phyloP scores from a whole-genome alignment of 2,113 vertebrate species.

The Solenodon paradoxus region DNA sequence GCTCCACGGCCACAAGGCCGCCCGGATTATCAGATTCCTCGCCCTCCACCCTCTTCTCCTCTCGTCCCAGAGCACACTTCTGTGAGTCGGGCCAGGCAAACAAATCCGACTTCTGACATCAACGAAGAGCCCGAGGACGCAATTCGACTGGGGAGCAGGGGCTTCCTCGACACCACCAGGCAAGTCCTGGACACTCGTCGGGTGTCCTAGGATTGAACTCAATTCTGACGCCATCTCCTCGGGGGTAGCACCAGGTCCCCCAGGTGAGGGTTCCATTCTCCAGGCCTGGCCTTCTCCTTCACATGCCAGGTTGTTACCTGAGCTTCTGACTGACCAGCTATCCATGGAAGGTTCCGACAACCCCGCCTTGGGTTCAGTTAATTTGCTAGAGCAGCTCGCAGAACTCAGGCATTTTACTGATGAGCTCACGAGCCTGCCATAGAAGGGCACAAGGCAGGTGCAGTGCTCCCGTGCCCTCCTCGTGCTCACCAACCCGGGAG shows the following conservation, averaged over 20 bases:
- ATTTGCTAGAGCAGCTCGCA: background rate
- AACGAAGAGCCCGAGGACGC: background rate
- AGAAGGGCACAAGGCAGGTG: background rate
- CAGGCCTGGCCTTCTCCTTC: background rate
- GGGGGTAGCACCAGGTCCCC: background rate
- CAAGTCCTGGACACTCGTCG: background rate
- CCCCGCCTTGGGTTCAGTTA: background rate
- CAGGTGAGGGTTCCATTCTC: background rate
- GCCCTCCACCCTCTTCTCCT: background rate
- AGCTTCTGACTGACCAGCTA: background rate
- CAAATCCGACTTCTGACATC: background rate
- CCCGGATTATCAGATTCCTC: background rate
- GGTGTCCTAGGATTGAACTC: background rate
- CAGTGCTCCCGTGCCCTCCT: background rate
- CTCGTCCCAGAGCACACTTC: background rate
- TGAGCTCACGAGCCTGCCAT: background rate
- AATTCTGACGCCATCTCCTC: background rate
- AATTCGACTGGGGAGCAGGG: too few relatives aligned
- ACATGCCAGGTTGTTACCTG: background rate
- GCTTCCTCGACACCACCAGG: background rate
- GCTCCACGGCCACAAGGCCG: too few relatives aligned
- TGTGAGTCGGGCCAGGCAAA: background rate
- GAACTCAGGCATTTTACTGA: background rate
- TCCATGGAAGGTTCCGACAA: background rate
- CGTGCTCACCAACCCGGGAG: background rate